Conservation (phyloP, 2,113 vertebrate genomes). For the Brachypteracias leptosomus region DNA sequence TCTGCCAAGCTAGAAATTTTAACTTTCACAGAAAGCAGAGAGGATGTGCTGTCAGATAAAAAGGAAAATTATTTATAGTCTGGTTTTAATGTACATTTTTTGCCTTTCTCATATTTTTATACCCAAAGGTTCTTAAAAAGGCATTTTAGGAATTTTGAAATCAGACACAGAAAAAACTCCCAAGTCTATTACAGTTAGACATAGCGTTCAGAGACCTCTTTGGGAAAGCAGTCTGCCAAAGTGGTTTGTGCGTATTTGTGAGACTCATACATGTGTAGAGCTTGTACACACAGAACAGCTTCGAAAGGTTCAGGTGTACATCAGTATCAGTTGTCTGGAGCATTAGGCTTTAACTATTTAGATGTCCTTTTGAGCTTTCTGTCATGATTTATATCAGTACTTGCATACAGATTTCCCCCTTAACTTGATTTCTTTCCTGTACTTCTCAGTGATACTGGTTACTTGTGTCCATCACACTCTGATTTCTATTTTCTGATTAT, state of each 20-base stretch:
- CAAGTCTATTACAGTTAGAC: background rate
- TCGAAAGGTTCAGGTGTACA: background rate
- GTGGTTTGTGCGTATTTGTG: background rate
- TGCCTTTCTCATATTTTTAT: background rate
- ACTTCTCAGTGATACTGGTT: background rate
- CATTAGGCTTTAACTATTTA: background rate
- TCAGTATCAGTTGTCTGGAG: background rate
- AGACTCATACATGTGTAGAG: accelerated
- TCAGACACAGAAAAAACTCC: background rate
- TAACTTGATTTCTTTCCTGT: background rate
- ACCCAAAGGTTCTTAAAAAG: background rate
- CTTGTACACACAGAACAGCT: background rate
- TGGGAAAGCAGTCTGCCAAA: background rate
- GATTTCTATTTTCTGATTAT: background rate
- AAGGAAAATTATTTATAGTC: background rate
- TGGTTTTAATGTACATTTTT: background rate
- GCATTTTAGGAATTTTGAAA: background rate
- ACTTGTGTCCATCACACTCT: background rate
- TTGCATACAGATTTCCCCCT: background rate
- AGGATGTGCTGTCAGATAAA: background rate
- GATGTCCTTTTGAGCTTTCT: background rate
- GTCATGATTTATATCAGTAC: background rate
- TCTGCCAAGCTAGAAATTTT: background rate
- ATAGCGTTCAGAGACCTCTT: background rate
- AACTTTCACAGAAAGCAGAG: background rate